phyloP scores from a whole-genome alignment of 1,140 invertebrate genomes.

The Cydia splendana region DNA sequence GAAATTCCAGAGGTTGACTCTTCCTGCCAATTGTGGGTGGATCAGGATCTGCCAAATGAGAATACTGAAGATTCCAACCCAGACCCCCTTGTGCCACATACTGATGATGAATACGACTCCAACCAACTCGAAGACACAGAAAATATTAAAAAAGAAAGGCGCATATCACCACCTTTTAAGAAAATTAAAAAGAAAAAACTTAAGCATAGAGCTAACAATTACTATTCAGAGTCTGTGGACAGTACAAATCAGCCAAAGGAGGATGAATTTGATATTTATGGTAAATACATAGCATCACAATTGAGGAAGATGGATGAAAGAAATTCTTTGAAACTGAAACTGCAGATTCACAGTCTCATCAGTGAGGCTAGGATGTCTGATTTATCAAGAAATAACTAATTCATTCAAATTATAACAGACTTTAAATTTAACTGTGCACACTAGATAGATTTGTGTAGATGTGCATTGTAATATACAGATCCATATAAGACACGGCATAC shows the following conservation, averaged over 20 bases:
- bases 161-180: slow-evolving; percentile 39
- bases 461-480: not conserved
- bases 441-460: no score
- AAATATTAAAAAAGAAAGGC: slow-evolving; percentile 47
- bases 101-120: slow-evolving; percentile 58
- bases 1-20: slow-evolving; percentile 56
- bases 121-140: slow-evolving; percentile 43
- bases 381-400: slow-evolving; percentile 1
- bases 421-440: not conserved
- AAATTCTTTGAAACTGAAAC: slow-evolving; percentile 55
- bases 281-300: slow-evolving; percentile 64
- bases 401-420: not conserved
- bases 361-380: slow-evolving; percentile 59
- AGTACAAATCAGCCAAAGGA: slow-evolving; percentile 42
- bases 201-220: slow-evolving; percentile 48
- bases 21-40: slow-evolving; percentile 62
- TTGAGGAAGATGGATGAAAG: slow-evolving; percentile 59
- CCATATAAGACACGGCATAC: not conserved
- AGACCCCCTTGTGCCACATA: slow-evolving; percentile 55
- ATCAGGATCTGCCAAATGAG: slow-evolving; percentile 47
- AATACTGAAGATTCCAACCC: slow-evolving; percentile 49
- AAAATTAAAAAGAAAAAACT: slow-evolving; percentile 65
- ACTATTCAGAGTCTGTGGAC: slow-evolving; percentile 42
- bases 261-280: slow-evolving; percentile 70
- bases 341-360: slow-evolving; percentile 62